A percentile compares a stretch with the other conserved stretches of the same genome.
Evolutionary conservation across 1,140 invertebrate species (phyloP).

Genomic region (Diorhabda sublineata): DNA sequence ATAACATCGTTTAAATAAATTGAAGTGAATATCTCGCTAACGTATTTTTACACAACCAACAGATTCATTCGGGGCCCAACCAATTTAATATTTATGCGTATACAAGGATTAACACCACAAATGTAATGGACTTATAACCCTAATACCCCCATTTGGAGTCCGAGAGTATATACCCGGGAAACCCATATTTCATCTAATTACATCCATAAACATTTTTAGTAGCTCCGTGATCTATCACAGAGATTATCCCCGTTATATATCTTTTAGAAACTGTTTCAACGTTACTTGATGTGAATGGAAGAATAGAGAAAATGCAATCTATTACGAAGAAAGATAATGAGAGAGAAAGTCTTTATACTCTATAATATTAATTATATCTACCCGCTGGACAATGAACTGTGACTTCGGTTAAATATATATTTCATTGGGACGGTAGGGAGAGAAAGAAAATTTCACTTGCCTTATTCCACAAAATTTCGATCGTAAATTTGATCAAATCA

Average conservation of each 20-base stretch:
- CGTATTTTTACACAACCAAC: too few relatives aligned
- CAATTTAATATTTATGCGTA: not conserved
- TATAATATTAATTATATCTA: too few relatives aligned
- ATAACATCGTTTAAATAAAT: too few relatives aligned
- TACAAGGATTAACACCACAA: not conserved
- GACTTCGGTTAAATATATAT: too few relatives aligned
- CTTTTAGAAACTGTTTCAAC: not conserved
- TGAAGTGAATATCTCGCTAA: too few relatives aligned
- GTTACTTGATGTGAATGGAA: slow-evolving; percentile 2
- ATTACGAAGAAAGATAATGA: not conserved
- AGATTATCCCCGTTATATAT: not conserved
- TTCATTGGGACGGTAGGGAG: too few relatives aligned
- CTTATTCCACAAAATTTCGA: too few relatives aligned
- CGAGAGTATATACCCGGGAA: not conserved
- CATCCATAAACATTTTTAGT: slow-evolving; percentile 1
- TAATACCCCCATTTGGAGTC: not conserved
- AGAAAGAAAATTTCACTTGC: too few relatives aligned
- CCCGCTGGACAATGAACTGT: too few relatives aligned
- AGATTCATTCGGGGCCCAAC: not conserved
- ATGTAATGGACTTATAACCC: slow-evolving; percentile 2
- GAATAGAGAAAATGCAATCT: not conserved
- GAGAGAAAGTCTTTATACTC: not conserved
- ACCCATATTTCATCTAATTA: slow-evolving; percentile 1
- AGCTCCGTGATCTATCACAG: not conserved
- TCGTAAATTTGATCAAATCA: too few relatives aligned